Conservation (phyloP, 2,797 vertebrate genomes). For the Acanthis flammea region DNA sequence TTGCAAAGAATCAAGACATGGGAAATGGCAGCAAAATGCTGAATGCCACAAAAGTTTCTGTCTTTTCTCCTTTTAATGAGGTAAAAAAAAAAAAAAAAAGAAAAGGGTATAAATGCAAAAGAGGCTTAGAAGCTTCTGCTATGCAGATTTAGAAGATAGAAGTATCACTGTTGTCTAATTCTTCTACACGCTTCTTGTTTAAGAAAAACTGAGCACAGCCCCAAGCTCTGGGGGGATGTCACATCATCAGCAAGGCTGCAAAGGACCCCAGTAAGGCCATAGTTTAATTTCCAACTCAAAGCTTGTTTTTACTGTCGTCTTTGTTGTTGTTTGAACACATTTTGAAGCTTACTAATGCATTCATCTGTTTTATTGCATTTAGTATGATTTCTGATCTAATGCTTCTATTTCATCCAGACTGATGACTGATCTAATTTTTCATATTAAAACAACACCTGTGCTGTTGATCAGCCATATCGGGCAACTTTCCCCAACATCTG, state of each 20-base stretch:
- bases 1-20: not conserved
- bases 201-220: not conserved
- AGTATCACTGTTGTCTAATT: not conserved
- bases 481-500: not conserved
- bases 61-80: not conserved
- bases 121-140: not conserved
- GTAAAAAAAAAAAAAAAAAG: not conserved
- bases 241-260: not conserved
- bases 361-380: not conserved
- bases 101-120: not conserved
- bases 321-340: not conserved
- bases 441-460: not conserved
- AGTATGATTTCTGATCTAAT: not conserved
- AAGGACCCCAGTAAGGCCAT: not conserved
- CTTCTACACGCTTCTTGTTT: not conserved
- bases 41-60: not conserved
- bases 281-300: not conserved
- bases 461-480: not conserved
- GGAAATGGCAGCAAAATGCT: not conserved
- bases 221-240: not conserved
- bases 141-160: not conserved
- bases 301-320: not conserved
- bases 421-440: not conserved
- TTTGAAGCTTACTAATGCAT: not conserved
- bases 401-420: not conserved